Base-by-base conservation (phyloP, 2,113 vertebrate genomes). In the Eidolon helvum region DNA sequence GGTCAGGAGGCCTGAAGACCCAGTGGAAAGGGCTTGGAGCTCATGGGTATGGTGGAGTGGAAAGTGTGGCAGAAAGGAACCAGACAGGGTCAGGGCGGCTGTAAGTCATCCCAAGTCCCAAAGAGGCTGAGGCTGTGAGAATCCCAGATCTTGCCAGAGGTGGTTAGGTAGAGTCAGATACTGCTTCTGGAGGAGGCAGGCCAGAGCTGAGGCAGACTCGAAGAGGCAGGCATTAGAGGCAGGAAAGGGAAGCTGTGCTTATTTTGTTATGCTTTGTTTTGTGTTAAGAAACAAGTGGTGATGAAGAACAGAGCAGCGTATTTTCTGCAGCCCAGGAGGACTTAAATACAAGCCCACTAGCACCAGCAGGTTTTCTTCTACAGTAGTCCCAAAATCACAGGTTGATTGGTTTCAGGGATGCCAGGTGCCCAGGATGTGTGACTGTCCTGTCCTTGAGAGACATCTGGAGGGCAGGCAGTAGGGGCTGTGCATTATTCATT, bases 371-470 rank as follows among this genome's bases (percentile, higher is more conserved):
- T 72, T 91, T 87, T 74, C 68, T 55, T 75, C 45, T 30, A 0
- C 45, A 78, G 53, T 38, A 7, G 45, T 72, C 75, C 78, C 15
- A 2, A 26, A 77, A 59, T 65, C 72, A 59, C 65, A 71, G 48
- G 35, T 35, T 78, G 78, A 75, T 59, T 69, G 71, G 38, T 30
- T 89, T 93, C 6, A 10, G 33, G 87, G 72, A 77, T 80, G 85
- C 26, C 61, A 91, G 77, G 22, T 30, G 14, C 38, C 97, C 75
- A 80, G 71, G 57, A 78, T 50, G 24, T 77, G 53, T 85, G 87
- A 87, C 75, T 24, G n/a, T 92, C 14, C 45, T 77, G 75, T 92
- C 80, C 80, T 95, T 90, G 26, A 94, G 91, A 86, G 71, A 93
- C 48, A 57, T 85, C 87, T 86, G 35, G 69, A 95, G 78, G 90